These are phyloP conservation scores for Agriopis marginaria DNA, from an alignment of 2,888 invertebrate genomes.

Conservation along the genomic window DNA sequence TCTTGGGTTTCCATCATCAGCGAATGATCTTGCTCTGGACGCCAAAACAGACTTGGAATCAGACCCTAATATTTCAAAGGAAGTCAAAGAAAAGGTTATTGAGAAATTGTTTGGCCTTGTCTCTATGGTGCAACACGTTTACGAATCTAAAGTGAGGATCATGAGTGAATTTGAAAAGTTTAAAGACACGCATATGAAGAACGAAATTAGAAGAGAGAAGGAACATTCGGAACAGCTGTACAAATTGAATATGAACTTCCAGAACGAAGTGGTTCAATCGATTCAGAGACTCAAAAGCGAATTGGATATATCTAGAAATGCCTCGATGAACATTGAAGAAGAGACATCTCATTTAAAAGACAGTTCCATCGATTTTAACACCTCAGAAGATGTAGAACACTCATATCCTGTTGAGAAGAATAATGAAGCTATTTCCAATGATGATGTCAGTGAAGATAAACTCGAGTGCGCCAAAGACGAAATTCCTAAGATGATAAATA, in stretches of 20 bases:
- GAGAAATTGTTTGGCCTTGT: constrained; percentile 76
- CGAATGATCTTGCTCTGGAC: constrained; percentile 78
- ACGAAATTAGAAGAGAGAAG: constrained; percentile 74
- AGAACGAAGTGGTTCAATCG: constrained; percentile 78
- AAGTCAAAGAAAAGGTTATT: constrained; percentile 79
- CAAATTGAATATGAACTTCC: constrained; percentile 80
- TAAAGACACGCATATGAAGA: constrained; percentile 77
- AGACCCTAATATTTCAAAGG: constrained; percentile 74
- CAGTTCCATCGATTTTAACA: constrained; percentile 69
- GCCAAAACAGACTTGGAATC: constrained; percentile 82
- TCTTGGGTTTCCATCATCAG: constrained; percentile 80
- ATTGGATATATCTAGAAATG: constrained; percentile 72
- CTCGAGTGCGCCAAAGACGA: constrained; percentile 23
- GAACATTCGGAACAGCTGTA: constrained; percentile 81
- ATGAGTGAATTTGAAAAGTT: constrained; percentile 80
- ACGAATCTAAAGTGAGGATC: constrained; percentile 79
- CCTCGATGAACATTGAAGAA: constrained; percentile 60
- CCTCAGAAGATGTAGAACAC: constrained; percentile 51
- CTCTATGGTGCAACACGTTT: constrained; percentile 80
- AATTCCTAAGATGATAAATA: constrained; percentile 31
- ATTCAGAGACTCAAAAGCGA: constrained; percentile 79
- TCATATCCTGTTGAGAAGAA: constrained; percentile 30
- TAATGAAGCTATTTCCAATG: constrained; percentile 45
- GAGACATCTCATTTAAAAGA: constrained; percentile 53
- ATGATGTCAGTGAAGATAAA: constrained; percentile 42